Evolutionary conservation across 2,888 invertebrate species (phyloP), one percentile per base, ranked within the genome.

Genomic region (Beris chalybata): DNA sequence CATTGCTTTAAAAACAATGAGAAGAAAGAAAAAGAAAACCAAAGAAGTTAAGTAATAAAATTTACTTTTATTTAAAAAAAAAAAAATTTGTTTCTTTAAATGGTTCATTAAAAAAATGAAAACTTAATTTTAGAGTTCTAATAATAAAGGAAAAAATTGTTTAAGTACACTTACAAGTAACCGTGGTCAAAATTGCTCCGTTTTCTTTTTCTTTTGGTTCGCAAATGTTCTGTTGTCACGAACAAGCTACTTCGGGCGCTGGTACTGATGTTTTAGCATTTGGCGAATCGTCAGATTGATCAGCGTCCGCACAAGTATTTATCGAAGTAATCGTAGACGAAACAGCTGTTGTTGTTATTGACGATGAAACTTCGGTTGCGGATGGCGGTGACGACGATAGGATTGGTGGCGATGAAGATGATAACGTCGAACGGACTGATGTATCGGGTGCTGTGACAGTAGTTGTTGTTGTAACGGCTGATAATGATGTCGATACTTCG

Each of bases 211-310:
- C 48, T 45, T 54, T 54, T 12, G 44, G 48, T 64, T 57, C 67
- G 47, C 65, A 65, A 68, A 55, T 53, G 68, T 53, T 43, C 73
- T 73, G 74, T 76, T 77, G 81, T 80, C 80, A 80, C 79, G 81
- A 80, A 67, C 80, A 80, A 56, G 78, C 79, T 50, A 81, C 79
- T 72, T 80, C 81, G 57, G 79, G 70, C 70, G 77, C 72, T 64
- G 65, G 6, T 58, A 52, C 29, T 38, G 67, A 50, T 45, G 67
- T 12, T 47, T 58, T 44, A 6, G 63, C 5, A 12, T 52, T 61
- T 38, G 67, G 38, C 13, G n/a, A 9, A 11, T 54, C 47, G 7
- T 50, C n/a, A n/a, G 43, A 31, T 22, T 44, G 38, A 9, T 59
- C 38, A 61, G 38, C 53, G 55, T 55, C 48, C n/a, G 12, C 22